Evolutionary conservation across 2,113 vertebrate species (phyloP).

Genomic region (Chaetodon auriga): DNA sequence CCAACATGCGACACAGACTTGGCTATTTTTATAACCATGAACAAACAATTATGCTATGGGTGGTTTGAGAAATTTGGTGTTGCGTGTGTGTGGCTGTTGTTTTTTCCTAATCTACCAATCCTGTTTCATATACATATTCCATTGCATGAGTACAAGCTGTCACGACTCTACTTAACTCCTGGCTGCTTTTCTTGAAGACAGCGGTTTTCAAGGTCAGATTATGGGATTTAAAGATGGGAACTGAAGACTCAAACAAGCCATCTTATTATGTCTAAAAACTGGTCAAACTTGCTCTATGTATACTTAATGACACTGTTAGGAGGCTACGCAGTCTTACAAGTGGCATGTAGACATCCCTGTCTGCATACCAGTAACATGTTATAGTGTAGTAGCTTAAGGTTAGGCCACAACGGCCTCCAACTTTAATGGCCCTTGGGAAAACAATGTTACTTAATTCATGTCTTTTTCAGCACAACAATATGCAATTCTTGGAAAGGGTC

Average conservation of each 20-base stretch:
- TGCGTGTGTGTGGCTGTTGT: background rate
- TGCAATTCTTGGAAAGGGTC: background rate
- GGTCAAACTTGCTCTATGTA: slow-evolving; percentile 22
- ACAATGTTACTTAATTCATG: background rate
- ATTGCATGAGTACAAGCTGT: background rate
- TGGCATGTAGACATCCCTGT: background rate
- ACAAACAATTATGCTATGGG: slow-evolving; percentile 31
- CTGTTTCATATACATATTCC: background rate
- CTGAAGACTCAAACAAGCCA: background rate
- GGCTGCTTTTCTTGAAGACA: background rate
- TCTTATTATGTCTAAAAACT: slow-evolving; percentile 7
- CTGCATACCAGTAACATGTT: background rate
- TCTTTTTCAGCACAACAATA: background rate
- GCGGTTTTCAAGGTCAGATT: slow-evolving; percentile 6
- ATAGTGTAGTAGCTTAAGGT: background rate
- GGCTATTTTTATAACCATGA: slow-evolving; percentile 43
- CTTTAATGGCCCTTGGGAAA: background rate
- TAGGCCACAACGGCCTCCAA: background rate
- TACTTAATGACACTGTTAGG: background rate
- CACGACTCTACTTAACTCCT: background rate
- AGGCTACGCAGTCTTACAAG: background rate
- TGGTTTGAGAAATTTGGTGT: slow-evolving; percentile 6
- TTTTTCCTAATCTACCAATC: background rate
- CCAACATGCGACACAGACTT: slow-evolving; percentile 37
- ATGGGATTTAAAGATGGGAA: background rate